These are phyloP conservation scores for Lasioglossum villosulum DNA, from an alignment of 2,888 invertebrate species.

Conservation along the genomic window DNA sequence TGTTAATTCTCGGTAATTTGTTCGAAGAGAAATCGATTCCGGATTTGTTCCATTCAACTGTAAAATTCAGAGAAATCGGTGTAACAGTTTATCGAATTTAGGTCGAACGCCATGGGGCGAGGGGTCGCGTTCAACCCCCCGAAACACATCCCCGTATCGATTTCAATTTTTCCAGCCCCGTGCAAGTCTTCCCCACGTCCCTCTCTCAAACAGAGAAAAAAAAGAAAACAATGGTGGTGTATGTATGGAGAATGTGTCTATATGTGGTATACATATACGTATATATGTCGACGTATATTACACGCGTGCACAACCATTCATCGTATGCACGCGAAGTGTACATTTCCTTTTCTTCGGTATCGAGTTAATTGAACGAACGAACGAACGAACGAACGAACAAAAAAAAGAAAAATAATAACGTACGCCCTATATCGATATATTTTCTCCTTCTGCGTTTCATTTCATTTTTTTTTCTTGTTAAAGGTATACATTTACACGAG, in stretches of 20 bases:
- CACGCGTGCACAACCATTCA: slow-evolving; percentile 62
- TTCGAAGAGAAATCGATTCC: not conserved
- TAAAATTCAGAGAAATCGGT: not conserved
- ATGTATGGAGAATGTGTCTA: slow-evolving; percentile 39
- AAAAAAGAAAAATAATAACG: slow-evolving; percentile 66
- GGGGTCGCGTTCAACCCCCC: too few species aligned
- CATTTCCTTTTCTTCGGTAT: slow-evolving; percentile 25
- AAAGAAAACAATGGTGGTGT: slow-evolving; percentile 31
- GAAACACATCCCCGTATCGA: slow-evolving; percentile 9
- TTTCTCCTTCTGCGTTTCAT: slow-evolving; percentile 43
- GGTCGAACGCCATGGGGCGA: slow-evolving; percentile 4
- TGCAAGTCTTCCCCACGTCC: slow-evolving; percentile 5
- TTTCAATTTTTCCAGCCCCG: not conserved
- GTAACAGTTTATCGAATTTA: slow-evolving; percentile 3
- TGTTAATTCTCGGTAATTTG: not conserved
- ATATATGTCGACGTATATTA: slow-evolving; percentile 41
- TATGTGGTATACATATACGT: slow-evolving; percentile 62
- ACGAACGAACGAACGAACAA: slow-evolving; percentile 4
- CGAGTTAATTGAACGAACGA: slow-evolving; percentile 3
- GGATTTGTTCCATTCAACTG: not conserved
- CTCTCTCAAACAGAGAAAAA: slow-evolving; percentile 28
- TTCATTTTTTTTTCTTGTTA: slow-evolving; percentile 48
- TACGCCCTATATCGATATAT: slow-evolving; percentile 66
- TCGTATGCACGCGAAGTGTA: slow-evolving; percentile 61
- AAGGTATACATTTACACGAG: slow-evolving; percentile 75